Evolutionary conservation across 2,797 vertebrate species (phyloP).

Genomic region (Apogon talboti): DNA sequence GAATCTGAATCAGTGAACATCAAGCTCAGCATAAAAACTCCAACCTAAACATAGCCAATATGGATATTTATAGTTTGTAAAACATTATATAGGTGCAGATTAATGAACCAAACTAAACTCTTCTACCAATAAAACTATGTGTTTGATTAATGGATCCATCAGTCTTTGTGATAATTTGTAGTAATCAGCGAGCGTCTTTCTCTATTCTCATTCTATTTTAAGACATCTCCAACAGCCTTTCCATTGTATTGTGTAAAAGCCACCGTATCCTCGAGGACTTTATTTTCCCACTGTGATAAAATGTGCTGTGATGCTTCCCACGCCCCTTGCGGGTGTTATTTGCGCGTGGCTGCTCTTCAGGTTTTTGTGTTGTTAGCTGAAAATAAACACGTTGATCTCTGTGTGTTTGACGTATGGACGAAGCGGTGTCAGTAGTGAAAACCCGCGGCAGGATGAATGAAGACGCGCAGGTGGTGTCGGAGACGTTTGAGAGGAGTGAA

Average conservation of each 20-base stretch:
- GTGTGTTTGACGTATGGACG: conserved; percentile 26
- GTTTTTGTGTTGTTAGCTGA: conserved; percentile 34
- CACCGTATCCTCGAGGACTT: conserved; percentile 49
- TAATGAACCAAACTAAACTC: too few relatives aligned
- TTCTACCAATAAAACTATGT: conserved; percentile 3
- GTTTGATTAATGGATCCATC: conserved; percentile 6
- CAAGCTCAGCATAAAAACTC: too few relatives aligned
- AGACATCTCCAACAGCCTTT: conserved; percentile 51
- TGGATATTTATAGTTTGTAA: too few relatives aligned
- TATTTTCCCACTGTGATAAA: conserved; percentile 28
- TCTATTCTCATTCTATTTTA: conserved; percentile 33
- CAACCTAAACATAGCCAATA: too few relatives aligned
- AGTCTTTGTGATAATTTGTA: conserved; percentile 13
- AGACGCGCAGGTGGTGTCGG: conserved; percentile 13
- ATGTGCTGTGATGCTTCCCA: conserved; percentile 31
- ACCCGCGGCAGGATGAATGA: conserved; percentile 32
- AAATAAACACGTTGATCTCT: conserved; percentile 37
- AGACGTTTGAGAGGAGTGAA: conserved; percentile 31
- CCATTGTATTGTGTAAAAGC: conserved; percentile 48
- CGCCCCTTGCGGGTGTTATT: conserved; percentile 25
- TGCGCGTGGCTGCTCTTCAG: conserved; percentile 31
- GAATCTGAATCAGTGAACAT: too few relatives aligned
- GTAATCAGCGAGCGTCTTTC: conserved; percentile 37
- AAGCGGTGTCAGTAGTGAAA: conserved; percentile 9
- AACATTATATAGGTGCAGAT: too few relatives aligned